Evolutionary conservation across 2,113 vertebrate species (phyloP).

Genomic region (Limanda limanda): DNA sequence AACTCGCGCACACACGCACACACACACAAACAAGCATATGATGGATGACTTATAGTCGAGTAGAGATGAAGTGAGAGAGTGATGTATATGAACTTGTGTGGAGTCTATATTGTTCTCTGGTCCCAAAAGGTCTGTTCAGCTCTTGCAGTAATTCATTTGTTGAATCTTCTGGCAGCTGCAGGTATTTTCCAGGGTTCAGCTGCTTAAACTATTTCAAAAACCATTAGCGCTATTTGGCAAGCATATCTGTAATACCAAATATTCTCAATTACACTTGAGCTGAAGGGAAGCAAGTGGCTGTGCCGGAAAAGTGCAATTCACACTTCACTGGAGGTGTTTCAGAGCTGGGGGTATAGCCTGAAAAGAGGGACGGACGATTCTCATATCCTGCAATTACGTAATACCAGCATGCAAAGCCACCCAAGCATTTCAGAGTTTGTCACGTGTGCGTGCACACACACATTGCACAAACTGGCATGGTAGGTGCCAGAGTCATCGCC

Average conservation of each 20-base stretch:
- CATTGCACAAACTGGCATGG: not conserved
- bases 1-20: not conserved
- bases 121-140: not conserved
- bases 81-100: no score
- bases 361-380: not conserved
- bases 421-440: not conserved
- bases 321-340: not conserved
- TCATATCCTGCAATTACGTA: conserved; percentile 15
- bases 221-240: conserved; percentile 1
- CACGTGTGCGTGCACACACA: not conserved
- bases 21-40: not conserved
- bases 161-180: not conserved
- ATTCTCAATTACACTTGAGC: not conserved
- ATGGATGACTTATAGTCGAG: no score
- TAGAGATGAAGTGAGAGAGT: no score
- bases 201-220: conserved; percentile 8
- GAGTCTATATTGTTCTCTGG: not conserved
- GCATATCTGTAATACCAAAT: not conserved
- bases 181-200: not conserved
- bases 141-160: not conserved
- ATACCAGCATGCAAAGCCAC: not conserved
- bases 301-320: not conserved
- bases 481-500: not conserved
- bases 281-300: not conserved
- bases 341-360: not conserved